Evolutionary conservation across 2,888 invertebrate species (phyloP), one percentile per base, ranked within the genome.

Genomic region (Stenodema calcarata): DNA sequence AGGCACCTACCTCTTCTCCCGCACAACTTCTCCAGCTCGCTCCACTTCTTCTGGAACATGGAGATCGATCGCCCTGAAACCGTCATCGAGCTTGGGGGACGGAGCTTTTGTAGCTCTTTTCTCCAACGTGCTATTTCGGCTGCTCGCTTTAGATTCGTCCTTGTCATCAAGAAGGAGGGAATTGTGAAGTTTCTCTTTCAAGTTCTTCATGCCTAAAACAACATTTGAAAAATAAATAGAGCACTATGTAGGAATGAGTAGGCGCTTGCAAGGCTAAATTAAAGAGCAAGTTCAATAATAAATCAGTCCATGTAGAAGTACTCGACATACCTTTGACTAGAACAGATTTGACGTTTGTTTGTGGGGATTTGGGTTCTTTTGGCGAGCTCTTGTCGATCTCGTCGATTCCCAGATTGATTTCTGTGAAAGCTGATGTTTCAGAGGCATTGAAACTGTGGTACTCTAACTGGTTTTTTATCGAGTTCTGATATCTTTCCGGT

Each of bases 21-120:
- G 92, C 0, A 95, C 95, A 0, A 94, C 94, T 90, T 93, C 93
- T 0, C 95, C 95, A 0, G 95, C 95, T 83, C 95, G 94, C 87
- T 94, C 91, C 92, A 95, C 95, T 91, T 89, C 87, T 23, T 62
- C 93, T 92, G 88, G 87, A 7, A 88, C 88, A 12, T 76, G 81
- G 9, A 88, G 78, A 18, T 87, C 87, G 2, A 87, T 75, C 0
- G 86, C 87, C 23, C 75, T 87, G 62, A 70, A 86, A 54, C 87
- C 88, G 47, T 88, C 88, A 18, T 88, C 87, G n/a, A 73, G 69
- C n/a, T 86, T 78, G 3, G 86, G 78, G 18, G 78, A 78, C 14
- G 54, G 41, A 35, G 76, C 27, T 86, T 88, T 88, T 4, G 30
- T 12, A 2, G 50, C 44, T 27, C 87, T 88, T 86, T 88, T 88